Conservation (phyloP, 2,888 invertebrate species). For the Poecilobothrus nobilitatus region DNA sequence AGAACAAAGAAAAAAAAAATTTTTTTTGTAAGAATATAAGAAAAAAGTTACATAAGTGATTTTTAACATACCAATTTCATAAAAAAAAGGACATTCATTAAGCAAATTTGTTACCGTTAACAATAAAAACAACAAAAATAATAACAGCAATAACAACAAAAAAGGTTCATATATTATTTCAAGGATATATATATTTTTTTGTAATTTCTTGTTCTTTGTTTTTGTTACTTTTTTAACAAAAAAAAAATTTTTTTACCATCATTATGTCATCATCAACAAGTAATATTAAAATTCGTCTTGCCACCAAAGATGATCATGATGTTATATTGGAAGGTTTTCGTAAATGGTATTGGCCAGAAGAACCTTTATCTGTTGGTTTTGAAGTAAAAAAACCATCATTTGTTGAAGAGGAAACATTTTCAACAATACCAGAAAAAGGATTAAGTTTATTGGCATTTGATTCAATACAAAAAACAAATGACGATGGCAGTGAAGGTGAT, state of each 20-base stretch:
- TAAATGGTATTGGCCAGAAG: slow-evolving; percentile 24
- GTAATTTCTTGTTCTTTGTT: background rate
- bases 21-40: no score
- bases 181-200: background rate
- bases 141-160: background rate
- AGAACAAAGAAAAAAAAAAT: background rate
- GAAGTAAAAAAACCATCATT: slow-evolving; percentile 18
- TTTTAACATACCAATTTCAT: background rate
- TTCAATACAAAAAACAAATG: background rate
- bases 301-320: slow-evolving; percentile 18
- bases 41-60: slow-evolving; percentile 6
- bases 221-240: background rate
- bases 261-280: background rate
- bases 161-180: background rate
- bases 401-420: slow-evolving; percentile 22
- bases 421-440: slow-evolving; percentile 16
- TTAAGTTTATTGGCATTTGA: slow-evolving; percentile 21
- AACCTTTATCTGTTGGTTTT: slow-evolving; percentile 23
- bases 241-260: background rate
- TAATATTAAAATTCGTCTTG: slow-evolving; percentile 18
- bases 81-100: background rate
- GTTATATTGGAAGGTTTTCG: slow-evolving; percentile 21
- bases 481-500: background rate
- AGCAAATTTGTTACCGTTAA: background rate
- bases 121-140: background rate